Conservation (phyloP, 2,888 invertebrate species). For the Allolobophora icterica region DNA sequence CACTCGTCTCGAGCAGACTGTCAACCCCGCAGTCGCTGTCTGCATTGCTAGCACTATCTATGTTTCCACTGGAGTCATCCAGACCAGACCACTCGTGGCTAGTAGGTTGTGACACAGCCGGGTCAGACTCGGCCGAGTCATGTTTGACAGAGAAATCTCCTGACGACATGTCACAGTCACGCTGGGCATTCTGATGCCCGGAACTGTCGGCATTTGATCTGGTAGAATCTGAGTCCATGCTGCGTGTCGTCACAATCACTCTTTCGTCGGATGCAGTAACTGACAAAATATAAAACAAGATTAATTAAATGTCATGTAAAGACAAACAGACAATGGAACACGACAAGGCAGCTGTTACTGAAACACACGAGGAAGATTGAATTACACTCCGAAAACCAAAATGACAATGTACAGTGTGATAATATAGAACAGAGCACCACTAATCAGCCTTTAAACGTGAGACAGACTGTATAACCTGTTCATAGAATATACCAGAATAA, state of each 20-base stretch:
- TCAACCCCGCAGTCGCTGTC: conserved; percentile 24
- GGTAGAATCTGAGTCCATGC: not conserved
- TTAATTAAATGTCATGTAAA: not conserved
- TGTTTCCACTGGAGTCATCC: not conserved
- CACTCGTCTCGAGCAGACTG: conserved; percentile 21
- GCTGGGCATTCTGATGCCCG: not conserved
- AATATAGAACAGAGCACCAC: too few relatives aligned
- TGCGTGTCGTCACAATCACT: not conserved
- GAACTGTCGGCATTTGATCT: not conserved
- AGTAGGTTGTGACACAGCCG: not conserved
- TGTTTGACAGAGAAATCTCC: not conserved
- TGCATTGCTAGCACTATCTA: conserved; percentile 22
- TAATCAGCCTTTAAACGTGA: too few relatives aligned
- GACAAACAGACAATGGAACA: too few relatives aligned
- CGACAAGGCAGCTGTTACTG: too few relatives aligned
- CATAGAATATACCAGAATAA: too few relatives aligned
- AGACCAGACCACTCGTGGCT: conserved; percentile 21
- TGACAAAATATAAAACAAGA: not conserved
- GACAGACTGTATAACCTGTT: too few relatives aligned
- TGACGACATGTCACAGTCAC: not conserved
- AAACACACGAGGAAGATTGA: too few relatives aligned
- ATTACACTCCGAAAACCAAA: too few relatives aligned
- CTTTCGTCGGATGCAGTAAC: not conserved
- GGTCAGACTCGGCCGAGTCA: not conserved
- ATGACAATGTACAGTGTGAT: too few relatives aligned